Evolutionary conservation across 2,888 invertebrate genomes (phyloP).

Genomic region (Balanococcus diminutus): DNA sequence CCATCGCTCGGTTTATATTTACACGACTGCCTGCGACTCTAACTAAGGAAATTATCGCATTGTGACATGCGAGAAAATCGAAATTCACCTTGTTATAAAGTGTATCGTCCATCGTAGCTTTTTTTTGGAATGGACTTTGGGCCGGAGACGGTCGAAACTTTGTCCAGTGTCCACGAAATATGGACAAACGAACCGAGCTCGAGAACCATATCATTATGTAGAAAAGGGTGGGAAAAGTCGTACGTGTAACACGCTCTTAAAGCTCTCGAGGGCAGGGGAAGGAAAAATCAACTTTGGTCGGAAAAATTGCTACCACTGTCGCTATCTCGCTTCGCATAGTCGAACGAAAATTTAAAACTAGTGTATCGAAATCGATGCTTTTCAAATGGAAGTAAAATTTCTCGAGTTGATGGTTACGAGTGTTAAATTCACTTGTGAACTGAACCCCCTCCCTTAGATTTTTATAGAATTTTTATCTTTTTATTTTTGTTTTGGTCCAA

Average conservation of each 20-base stretch:
- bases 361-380: neutral
- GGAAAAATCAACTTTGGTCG: neutral
- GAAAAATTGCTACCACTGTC: neutral
- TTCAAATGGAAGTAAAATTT: neutral
- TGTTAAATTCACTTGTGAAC: too few relatives aligned
- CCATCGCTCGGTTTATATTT: neutral
- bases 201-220: too few relatives aligned
- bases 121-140: too few relatives aligned
- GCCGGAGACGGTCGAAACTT: too few relatives aligned
- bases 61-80: conserved; percentile 21
- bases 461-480: too few relatives aligned
- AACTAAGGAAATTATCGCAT: neutral
- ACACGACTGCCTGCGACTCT: neutral
- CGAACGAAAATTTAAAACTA: neutral
- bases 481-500: too few relatives aligned
- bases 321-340: neutral
- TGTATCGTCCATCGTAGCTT: neutral
- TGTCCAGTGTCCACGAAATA: neutral
- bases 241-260: neutral
- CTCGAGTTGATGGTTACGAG: too few relatives aligned
- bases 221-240: neutral
- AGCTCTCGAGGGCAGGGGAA: neutral
- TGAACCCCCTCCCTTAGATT: too few relatives aligned
- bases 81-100: neutral
- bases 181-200: neutral